Evolutionary conservation across 2,113 vertebrate genomes (phyloP), one percentile per base, ranked within the genome.

Genomic region (Clarias gariepinus): DNA sequence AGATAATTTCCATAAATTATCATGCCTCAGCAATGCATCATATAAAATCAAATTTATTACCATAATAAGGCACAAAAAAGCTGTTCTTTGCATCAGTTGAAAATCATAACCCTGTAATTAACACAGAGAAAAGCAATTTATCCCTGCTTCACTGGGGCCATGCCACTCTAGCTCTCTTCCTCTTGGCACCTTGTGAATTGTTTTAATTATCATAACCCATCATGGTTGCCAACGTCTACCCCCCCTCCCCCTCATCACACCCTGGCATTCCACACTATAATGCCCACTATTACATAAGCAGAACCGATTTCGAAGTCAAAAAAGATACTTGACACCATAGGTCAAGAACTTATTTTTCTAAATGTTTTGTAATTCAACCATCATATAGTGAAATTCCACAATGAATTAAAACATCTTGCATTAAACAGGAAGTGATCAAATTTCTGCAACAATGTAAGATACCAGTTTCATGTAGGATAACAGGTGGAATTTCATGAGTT

Each of bases 1-100:
- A 92, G 92, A 92, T 89, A 63, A 95, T 95, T 96, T 95, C 91
- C 91, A 95, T 95, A 96, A 96, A 96, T 96, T 95, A 96, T 94
- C 94, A 95, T 95, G 94, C 95, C 91, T 93, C 93, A 90, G 91
- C 76, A 92, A 93, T 92, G 92, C 85, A 91, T 90, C 83, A 92
- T 91, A 94, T 89, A 92, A 94, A 94, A 94, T 85, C 93, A 93
- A 95, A 95, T 89, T 93, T 94, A 94, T 93, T 93, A 92, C 93
- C 87, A 92, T 89, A 94, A 95, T 93, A 95, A 96, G 93, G 91
- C 90, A 91, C 52, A 93, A 92, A 94, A 58, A 89, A 90, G 89
- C 88, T 92, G 91, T 92, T 91, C 77, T 77, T 86, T 90, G 85
- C 88, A 94, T 95, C 95, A 93, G 96, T 94, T 95, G 95, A 95